Base-by-base conservation (phyloP, 2,888 invertebrate genomes). In the Dicyrtoma fusca region DNA sequence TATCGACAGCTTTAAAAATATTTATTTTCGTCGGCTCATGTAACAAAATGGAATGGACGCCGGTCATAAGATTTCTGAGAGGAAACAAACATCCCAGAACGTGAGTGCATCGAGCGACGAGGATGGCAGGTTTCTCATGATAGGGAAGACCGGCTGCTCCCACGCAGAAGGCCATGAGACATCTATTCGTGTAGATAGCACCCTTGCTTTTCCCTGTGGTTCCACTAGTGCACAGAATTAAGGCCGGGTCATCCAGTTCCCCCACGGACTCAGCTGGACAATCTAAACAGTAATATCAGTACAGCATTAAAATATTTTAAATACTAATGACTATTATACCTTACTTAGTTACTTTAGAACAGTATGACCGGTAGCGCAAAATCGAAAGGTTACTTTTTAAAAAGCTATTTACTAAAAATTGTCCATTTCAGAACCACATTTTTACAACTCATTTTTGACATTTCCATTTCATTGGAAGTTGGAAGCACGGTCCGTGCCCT, bases 191-290 rank as follows among this genome's bases (percentile, higher is more conserved):
- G 69, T 80, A 79, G n/a, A 80, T 64, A 23, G 80, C 80, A 10
- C 80, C 80, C 69, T 79, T 79, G 61, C 75, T 72, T 45, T 59
- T 75, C 0, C 79, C 79, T 25, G 77, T 78, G 0, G 80, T 80
- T 17, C 80, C 80, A 71, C 76, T 75, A 1, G 80, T 80, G 49
- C 78, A 77, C 1, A 80, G 71, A 23, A 80, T 74, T 44, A 80
- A 21, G 19, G 72, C 61, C 45, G 78, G 78, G 69, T 80, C 80
- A 69, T 78, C 75, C 53, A 80, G 49, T 21, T 72, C 69, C n/a
- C 61, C 61, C 45, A 70, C 45, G 5, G 73, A 49, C 21, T 68
- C 47, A 14, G 10, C 23, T 10, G 78, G 79, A 44, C 77, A 77
- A 25, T 72, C 79, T 77, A 42, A 45, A 45, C n/a, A n/a, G n/a